Evolutionary conservation across 2,797 vertebrate genomes (phyloP).

Genomic region (Sebastes oblongus): DNA sequence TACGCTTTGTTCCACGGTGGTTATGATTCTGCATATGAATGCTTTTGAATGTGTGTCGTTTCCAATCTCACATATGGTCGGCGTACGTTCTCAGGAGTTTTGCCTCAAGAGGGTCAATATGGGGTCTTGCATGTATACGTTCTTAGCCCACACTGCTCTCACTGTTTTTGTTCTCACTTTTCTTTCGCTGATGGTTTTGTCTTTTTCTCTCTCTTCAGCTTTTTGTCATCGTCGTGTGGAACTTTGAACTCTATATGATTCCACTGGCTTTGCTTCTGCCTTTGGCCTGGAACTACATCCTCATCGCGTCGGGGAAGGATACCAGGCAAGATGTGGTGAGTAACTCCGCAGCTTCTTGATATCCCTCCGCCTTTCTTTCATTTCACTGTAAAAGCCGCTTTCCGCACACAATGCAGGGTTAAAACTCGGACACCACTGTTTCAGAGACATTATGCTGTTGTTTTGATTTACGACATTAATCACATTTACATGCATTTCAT

Average conservation of each 20-base stretch:
- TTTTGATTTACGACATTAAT: slow-evolving; percentile 10
- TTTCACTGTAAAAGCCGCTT: slow-evolving; percentile 32
- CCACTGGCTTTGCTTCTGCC: slow-evolving; percentile 91
- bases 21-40: slow-evolving; percentile 71
- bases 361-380: slow-evolving; percentile 56
- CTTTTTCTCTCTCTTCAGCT: slow-evolving; percentile 81
- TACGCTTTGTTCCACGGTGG: slow-evolving; percentile 34
- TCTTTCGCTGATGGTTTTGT: slow-evolving; percentile 23
- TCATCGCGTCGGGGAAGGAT: slow-evolving; percentile 93
- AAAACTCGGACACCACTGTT: slow-evolving; percentile 20
- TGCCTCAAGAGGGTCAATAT: slow-evolving; percentile 23
- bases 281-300: slow-evolving; percentile 95
- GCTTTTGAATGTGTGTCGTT: slow-evolving; percentile 31
- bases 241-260: slow-evolving; percentile 99
- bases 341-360: slow-evolving; percentile 39
- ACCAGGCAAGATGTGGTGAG: slow-evolving; percentile 94
- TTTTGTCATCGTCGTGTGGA: slow-evolving; percentile 96
- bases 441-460: neutral
- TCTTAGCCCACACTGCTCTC: slow-evolving; percentile 3
- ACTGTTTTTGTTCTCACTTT: slow-evolving; percentile 39
- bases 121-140: slow-evolving; percentile 29
- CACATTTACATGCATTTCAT: slow-evolving; percentile 5
- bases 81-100: slow-evolving; percentile 43
- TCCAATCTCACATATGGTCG: slow-evolving; percentile 47
- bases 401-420: slow-evolving; percentile 11